These are phyloP conservation scores for Aporophyla lueneburgensis DNA, from an alignment of 2,888 invertebrate genomes.

Conservation along the genomic window DNA sequence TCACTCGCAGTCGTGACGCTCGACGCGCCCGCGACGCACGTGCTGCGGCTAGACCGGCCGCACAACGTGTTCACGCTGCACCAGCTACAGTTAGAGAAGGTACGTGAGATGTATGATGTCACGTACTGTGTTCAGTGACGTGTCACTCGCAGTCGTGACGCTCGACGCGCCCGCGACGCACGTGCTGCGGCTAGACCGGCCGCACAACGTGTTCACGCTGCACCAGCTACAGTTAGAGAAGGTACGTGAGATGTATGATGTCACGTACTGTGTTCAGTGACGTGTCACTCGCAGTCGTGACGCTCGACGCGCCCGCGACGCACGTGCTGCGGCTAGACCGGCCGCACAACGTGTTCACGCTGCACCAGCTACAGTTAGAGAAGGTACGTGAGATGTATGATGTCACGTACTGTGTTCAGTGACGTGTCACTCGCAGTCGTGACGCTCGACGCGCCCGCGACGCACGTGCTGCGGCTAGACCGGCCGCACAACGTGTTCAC, in stretches of 20 bases:
- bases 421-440: no score
- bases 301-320: constrained; percentile 68
- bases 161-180: constrained; percentile 73
- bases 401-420: no score
- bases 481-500: constrained; percentile 74
- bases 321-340: constrained; percentile 81
- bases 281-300: constrained; percentile 37
- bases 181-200: constrained; percentile 79
- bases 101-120: not conserved
- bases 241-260: constrained; percentile 60
- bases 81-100: constrained; percentile 81
- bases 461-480: constrained; percentile 79
- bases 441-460: no score
- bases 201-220: constrained; percentile 73
- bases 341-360: constrained; percentile 71
- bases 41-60: constrained; percentile 79
- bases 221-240: constrained; percentile 80
- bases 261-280: no score
- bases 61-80: constrained; percentile 74
- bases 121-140: no score
- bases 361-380: constrained; percentile 80
- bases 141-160: constrained; percentile 43
- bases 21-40: constrained; percentile 74
- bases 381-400: constrained; percentile 69
- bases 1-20: constrained; percentile 47